A percentile compares a stretch with the other conserved stretches of the same genome.
Evolutionary conservation across 2,797 vertebrate species (phyloP).

Genomic region (Coregonus ussuriensis): DNA sequence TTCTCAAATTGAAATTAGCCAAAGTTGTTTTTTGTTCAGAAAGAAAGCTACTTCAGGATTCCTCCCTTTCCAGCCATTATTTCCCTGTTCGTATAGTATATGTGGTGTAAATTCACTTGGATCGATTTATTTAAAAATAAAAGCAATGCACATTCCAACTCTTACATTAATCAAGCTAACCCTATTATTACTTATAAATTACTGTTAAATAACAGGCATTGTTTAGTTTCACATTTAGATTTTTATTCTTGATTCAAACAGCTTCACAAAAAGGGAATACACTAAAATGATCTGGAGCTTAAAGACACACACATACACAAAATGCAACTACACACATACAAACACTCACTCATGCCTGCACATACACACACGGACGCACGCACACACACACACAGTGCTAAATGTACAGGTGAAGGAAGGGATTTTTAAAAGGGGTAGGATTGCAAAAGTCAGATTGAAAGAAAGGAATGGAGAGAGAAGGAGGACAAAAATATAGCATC

Average conservation of each 20-base stretch:
- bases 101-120: no score
- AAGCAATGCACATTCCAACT: background rate
- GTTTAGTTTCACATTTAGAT: slow-evolving; percentile 12
- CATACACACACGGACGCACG: background rate
- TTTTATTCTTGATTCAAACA: slow-evolving; percentile 24
- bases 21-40: background rate
- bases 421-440: background rate
- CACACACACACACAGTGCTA: slow-evolving; percentile 18
- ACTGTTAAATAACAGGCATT: background rate
- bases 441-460: background rate
- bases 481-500: slow-evolving; percentile 26
- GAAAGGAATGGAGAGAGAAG: slow-evolving; percentile 6
- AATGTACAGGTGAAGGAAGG: background rate
- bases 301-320: slow-evolving; percentile 13
- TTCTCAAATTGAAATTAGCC: background rate
- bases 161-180: background rate
- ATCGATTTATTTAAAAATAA: no score
- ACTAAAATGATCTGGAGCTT: slow-evolving; percentile 18
- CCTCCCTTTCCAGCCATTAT: no score
- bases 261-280: slow-evolving; percentile 27
- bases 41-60: background rate
- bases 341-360: slow-evolving; percentile 11
- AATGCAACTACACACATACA: slow-evolving; percentile 8
- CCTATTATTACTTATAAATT: background rate
- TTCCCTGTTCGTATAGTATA: no score